These are phyloP conservation scores for Colinus virginianus DNA, from an alignment of 2,113 vertebrate genomes.

Conservation along the genomic window DNA sequence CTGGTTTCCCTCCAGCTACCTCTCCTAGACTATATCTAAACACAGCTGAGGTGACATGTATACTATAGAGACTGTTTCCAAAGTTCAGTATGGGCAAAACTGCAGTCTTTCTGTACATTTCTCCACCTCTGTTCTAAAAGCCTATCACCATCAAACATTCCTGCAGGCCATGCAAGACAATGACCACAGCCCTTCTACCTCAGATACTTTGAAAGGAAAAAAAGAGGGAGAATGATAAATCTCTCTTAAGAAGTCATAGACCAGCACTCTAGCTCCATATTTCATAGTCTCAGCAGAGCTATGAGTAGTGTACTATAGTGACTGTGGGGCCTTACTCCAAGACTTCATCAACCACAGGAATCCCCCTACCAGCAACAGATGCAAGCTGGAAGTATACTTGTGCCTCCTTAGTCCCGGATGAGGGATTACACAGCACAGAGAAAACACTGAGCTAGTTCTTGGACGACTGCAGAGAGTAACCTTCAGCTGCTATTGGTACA, in stretches of 20 bases:
- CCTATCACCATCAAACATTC: neutral
- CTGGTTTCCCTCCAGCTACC: neutral
- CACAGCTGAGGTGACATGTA: neutral
- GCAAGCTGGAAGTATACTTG: neutral
- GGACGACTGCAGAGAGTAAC: neutral
- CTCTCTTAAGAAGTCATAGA: neutral
- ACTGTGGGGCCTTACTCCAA: accelerated
- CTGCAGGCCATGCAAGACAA: neutral
- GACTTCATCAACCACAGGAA: neutral
- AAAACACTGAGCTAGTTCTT: neutral
- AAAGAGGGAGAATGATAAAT: neutral
- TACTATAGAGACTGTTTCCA: neutral
- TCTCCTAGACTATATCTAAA: neutral
- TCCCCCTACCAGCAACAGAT: neutral
- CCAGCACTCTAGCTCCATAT: neutral
- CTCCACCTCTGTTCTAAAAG: neutral
- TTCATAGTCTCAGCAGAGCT: neutral
- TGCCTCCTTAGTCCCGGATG: neutral
- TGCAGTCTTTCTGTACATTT: neutral
- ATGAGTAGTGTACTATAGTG: accelerated
- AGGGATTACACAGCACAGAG: neutral
- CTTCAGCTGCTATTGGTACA: neutral
- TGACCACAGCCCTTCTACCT: neutral
- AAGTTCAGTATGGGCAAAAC: neutral
- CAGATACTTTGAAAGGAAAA: neutral